Conservation (phyloP, 2,797 vertebrate genomes). For the Martes flavigula region DNA sequence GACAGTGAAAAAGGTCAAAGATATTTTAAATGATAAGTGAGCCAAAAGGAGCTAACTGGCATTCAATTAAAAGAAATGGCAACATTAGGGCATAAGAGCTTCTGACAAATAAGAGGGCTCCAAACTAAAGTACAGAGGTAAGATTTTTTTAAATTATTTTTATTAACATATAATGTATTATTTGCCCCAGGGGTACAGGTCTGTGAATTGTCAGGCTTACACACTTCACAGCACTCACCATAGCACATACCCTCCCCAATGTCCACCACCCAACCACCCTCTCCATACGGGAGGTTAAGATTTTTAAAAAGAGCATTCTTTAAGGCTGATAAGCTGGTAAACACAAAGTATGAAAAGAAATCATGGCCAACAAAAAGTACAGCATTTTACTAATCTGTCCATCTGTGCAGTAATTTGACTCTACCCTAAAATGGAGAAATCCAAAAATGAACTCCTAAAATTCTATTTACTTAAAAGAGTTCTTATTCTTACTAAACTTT, state of each 20-base stretch:
- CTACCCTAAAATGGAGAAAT: not conserved
- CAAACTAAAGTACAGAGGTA: constrained; percentile 8
- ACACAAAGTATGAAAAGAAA: constrained; percentile 23
- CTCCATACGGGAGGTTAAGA: not conserved
- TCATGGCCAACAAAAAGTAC: not conserved
- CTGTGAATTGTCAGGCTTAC: too few species aligned
- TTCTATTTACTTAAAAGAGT: not conserved
- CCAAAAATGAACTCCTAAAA: not conserved
- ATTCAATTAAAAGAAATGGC: constrained; percentile 21
- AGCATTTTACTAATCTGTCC: not conserved
- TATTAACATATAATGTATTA: too few species aligned
- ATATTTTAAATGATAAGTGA: constrained; percentile 13
- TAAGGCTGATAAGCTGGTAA: not conserved
- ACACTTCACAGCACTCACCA: too few species aligned
- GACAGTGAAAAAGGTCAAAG: not conserved
- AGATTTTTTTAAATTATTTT: not conserved
- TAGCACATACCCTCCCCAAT: too few species aligned
- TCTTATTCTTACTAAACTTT: not conserved
- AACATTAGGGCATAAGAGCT: not conserved
- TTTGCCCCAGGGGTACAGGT: too few species aligned
- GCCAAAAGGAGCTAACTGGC: not conserved
- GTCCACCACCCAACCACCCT: too few species aligned
- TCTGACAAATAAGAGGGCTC: not conserved
- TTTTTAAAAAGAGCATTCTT: constrained; percentile 2
- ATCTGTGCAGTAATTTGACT: not conserved